Conservation (phyloP, 2,797 vertebrate genomes). For the Fistularia tabacaria region DNA sequence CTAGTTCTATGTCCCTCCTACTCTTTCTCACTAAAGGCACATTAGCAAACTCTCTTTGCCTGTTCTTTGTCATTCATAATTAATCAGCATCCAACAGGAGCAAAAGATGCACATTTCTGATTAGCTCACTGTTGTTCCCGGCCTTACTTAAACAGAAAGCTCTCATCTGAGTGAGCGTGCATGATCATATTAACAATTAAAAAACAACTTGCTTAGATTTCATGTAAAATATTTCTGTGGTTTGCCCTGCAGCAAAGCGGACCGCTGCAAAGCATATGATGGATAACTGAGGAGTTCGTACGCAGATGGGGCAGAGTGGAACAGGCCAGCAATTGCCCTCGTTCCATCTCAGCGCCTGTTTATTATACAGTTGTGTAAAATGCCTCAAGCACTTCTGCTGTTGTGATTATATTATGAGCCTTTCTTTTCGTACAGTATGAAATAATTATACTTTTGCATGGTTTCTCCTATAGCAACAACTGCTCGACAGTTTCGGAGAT, state of each 20-base stretch:
- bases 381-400: conserved; percentile 21
- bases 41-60: conserved; percentile 53
- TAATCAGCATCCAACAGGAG: conserved; percentile 62
- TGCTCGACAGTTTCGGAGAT: background rate
- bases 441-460: conserved; percentile 19
- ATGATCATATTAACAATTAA: conserved; percentile 57
- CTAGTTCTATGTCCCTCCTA: conserved; percentile 23
- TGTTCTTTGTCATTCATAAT: conserved; percentile 66
- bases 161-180: conserved; percentile 43
- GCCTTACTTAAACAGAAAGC: conserved; percentile 62
- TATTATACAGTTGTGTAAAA: conserved; percentile 19
- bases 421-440: conserved; percentile 14
- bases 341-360: conserved; percentile 22
- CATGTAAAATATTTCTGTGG: conserved; percentile 49
- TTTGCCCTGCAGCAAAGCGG: conserved; percentile 38
- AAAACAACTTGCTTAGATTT: conserved; percentile 53
- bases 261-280: conserved; percentile 6
- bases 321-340: conserved; percentile 11
- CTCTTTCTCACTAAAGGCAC: conserved; percentile 58
- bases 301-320: background rate
- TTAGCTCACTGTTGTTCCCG: conserved; percentile 62
- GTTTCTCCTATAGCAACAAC: conserved; percentile 6
- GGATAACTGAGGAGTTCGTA: conserved; percentile 20
- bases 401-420: conserved; percentile 11
- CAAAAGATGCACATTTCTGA: conserved; percentile 55